These are phyloP conservation scores for Agrilus biguttatus DNA, from an alignment of 2,888 invertebrate genomes.

Conservation along the genomic window DNA sequence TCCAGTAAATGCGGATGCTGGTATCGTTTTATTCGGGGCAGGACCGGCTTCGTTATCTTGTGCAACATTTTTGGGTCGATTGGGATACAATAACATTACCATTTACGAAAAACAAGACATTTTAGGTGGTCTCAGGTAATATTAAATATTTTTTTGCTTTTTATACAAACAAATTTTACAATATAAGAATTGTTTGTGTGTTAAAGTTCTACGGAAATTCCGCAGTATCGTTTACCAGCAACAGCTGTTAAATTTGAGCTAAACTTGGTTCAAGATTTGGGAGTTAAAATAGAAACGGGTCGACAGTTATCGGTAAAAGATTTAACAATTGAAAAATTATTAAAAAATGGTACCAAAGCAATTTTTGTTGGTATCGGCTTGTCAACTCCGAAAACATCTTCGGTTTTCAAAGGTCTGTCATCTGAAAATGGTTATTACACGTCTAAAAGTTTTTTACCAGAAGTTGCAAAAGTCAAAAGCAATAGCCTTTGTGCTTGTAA, in stretches of 20 bases:
- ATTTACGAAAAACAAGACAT: conserved; percentile 82
- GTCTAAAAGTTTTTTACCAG: conserved; percentile 85
- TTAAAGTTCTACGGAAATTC: conserved; percentile 81
- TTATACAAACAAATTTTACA: not conserved
- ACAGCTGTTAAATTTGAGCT: conserved; percentile 90
- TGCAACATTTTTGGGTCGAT: conserved; percentile 84
- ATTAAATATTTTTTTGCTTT: not conserved
- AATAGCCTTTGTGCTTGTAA: conserved; percentile 74
- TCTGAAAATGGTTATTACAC: conserved; percentile 82
- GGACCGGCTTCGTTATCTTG: conserved; percentile 95
- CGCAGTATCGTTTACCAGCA: conserved; percentile 89
- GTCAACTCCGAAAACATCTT: conserved; percentile 73
- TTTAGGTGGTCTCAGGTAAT: conserved; percentile 81
- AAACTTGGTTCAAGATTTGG: conserved; percentile 78
- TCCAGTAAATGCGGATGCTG: conserved; percentile 43
- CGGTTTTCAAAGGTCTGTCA: conserved; percentile 62
- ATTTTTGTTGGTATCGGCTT: conserved; percentile 81
- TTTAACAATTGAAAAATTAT: conserved; percentile 58
- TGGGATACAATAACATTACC: conserved; percentile 84
- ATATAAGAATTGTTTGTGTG: conserved; percentile 17
- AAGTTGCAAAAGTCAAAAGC: conserved; percentile 80
- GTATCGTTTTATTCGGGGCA: conserved; percentile 82
- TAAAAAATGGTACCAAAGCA: conserved; percentile 54
- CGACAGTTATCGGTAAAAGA: conserved; percentile 56
- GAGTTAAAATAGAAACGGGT: conserved; percentile 73